Percentiles rank a stretch among this genome's conserved stretches.
phyloP scores from a whole-genome alignment of 1,140 invertebrate species.

The Leptinotarsa lineolata region DNA sequence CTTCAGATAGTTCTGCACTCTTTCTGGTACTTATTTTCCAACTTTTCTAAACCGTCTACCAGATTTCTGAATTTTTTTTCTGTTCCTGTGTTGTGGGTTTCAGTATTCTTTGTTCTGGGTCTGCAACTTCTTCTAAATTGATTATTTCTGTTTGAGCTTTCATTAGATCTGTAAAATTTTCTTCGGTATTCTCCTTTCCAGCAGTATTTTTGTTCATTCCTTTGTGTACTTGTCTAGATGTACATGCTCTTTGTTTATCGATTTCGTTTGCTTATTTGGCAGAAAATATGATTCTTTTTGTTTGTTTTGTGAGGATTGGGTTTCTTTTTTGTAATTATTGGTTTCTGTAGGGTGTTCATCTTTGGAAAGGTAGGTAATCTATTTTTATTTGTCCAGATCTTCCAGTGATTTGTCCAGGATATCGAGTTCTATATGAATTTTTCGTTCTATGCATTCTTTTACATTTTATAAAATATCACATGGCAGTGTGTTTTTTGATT shows the following conservation, averaged over 20 bases:
- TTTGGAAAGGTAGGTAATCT: not conserved
- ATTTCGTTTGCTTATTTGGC: not conserved
- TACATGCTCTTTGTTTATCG: not conserved
- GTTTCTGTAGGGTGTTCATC: not conserved
- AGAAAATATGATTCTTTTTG: not conserved
- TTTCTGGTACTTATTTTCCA: not conserved
- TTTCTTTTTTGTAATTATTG: too few species aligned
- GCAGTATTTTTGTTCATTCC: not conserved
- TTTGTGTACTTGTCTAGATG: not conserved
- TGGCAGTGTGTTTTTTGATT: not conserved
- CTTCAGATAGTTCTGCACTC: not conserved
- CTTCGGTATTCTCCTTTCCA: not conserved
- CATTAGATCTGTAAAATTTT: not conserved
- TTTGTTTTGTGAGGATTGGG: too few species aligned
- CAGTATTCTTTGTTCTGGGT: not conserved
- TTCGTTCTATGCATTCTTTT: not conserved
- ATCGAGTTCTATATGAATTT: not conserved
- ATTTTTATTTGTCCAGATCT: conserved; percentile 7
- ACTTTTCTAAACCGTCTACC: not conserved
- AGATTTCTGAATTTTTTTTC: not conserved
- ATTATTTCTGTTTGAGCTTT: conserved; percentile 9
- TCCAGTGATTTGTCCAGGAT: not conserved
- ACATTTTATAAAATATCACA: not conserved
- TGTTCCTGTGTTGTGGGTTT: not conserved
- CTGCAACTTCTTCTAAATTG: not conserved